Evolutionary conservation across 2,113 vertebrate species (phyloP).

Genomic region (Theropithecus gelada): DNA sequence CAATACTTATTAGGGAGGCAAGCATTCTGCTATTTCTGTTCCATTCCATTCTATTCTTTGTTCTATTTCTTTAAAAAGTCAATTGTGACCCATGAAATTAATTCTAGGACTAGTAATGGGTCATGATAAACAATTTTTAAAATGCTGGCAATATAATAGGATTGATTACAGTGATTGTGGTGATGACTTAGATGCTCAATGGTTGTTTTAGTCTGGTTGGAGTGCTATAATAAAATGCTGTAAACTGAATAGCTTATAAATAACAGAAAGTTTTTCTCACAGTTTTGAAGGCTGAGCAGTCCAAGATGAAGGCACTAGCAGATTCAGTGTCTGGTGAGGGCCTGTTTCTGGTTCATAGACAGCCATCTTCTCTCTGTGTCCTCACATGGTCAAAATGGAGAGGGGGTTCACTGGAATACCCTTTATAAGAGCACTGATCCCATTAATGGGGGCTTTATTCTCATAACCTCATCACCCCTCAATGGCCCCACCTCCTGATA

Average conservation of each 20-base stretch:
- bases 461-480: not conserved
- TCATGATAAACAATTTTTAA: not conserved
- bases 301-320: not conserved
- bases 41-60: not conserved
- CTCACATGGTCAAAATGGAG: not conserved
- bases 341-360: not conserved
- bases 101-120: not conserved
- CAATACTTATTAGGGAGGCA: not conserved
- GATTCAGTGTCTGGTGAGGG: not conserved
- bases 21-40: not conserved
- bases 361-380: not conserved
- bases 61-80: not conserved
- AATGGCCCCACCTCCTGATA: not conserved
- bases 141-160: not conserved
- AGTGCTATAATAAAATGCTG: not conserved
- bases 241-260: not conserved
- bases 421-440: not conserved
- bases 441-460: not conserved
- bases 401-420: not conserved
- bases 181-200: not conserved
- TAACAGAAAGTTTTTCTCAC: not conserved
- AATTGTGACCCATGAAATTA: not conserved
- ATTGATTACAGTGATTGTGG: not conserved
- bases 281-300: not conserved
- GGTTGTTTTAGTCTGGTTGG: not conserved